These are phyloP conservation scores for Tanytarsus gracilentus DNA, from an alignment of 2,888 invertebrate genomes.

Conservation along the genomic window DNA sequence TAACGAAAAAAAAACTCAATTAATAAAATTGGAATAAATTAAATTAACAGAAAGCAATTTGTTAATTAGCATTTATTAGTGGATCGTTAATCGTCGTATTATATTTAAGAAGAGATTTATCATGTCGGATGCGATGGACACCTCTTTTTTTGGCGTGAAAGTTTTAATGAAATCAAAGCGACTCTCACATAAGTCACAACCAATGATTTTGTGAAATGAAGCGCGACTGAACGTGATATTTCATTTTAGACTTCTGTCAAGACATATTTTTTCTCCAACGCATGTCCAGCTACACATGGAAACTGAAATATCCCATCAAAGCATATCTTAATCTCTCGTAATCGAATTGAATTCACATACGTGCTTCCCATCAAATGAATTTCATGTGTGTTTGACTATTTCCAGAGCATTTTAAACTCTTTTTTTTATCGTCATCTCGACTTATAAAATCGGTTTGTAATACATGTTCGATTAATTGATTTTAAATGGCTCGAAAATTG, in stretches of 20 bases:
- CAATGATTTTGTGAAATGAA: not conserved
- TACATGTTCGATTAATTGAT: conserved; percentile 23
- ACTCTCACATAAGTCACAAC: not conserved
- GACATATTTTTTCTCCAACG: no score
- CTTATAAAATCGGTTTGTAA: no score
- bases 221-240: not conserved
- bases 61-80: conserved; percentile 24
- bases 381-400: no score
- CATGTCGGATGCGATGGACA: not conserved
- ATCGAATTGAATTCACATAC: no score
- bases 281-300: no score
- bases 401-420: no score
- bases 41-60: conserved; percentile 7
- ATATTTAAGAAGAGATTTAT: no score
- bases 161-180: not conserved
- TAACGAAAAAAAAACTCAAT: not conserved
- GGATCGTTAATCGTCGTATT: conserved; percentile 25
- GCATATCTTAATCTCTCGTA: no score
- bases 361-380: no score
- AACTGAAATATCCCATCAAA: no score
- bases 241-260: not conserved
- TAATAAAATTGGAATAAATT: conserved; percentile 1
- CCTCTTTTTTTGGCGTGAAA: not conserved
- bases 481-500: conserved; percentile 20
- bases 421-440: no score